Conservation (phyloP, 2,888 invertebrate species). For the Drosophila differens region DNA sequence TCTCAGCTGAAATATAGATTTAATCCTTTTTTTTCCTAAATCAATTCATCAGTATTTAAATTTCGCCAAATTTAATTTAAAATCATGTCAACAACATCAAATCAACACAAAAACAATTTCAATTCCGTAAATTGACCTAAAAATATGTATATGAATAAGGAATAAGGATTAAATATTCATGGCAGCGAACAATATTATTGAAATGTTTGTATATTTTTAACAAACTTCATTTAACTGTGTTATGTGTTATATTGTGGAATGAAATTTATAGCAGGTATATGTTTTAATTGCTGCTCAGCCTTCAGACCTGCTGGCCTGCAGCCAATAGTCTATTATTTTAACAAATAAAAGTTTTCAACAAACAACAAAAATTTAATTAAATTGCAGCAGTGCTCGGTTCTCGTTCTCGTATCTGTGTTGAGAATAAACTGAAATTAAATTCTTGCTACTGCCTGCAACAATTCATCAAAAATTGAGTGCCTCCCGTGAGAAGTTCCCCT, state of each 20-base stretch:
- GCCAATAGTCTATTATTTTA: conserved; percentile 17
- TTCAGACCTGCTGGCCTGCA: not conserved
- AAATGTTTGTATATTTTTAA: not conserved
- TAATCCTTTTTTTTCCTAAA: not conserved
- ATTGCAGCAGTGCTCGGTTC: conserved; percentile 18
- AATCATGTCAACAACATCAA: not conserved
- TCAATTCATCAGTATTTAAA: not conserved
- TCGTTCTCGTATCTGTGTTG: not conserved
- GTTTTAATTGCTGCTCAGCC: conserved; percentile 12
- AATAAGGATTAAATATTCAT: not conserved
- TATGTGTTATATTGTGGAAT: not conserved
- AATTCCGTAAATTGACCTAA: not conserved
- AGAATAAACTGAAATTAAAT: conserved; percentile 28
- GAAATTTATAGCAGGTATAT: not conserved
- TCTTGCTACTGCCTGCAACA: conserved; percentile 25
- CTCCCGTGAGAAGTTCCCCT: conserved; percentile 8
- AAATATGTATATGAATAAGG: not conserved
- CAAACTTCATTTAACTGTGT: not conserved
- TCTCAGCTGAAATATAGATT: not conserved
- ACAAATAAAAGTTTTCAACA: conserved; percentile 19
- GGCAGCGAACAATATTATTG: not conserved
- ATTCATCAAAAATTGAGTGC: conserved; percentile 18
- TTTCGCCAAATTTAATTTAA: not conserved
- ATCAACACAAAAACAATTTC: not conserved
- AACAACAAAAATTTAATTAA: conserved; percentile 43